These are phyloP conservation scores for western clawed frog (Xenopus tropicalis) DNA, from an alignment of 2,113 vertebrate genomes.

Conservation along the genomic window UCB_Xtro_10.0 CM004443.2:156282501-156283000, in stretches of 20 bases:
- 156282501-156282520: background rate
- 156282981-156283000: constrained; percentile 25
- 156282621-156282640: background rate
- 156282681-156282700: background rate
- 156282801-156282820: no score
- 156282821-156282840: no score
- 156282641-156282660: background rate
- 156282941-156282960: background rate
- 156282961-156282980: constrained; percentile 13
- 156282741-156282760: no score
- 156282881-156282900: no score
- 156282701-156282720: no score
- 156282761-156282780: no score
- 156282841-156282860: no score
- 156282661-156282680: background rate
- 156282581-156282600: constrained; percentile 14
- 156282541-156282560: constrained; percentile 8
- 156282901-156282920: no score
- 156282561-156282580: constrained; percentile 12
- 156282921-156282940: no score
- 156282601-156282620: background rate
- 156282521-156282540: constrained; percentile 9
- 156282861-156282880: no score
- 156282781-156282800: no score
- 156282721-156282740: no score